A percentile compares a stretch with the other conserved stretches of the same genome.
Conservation (phyloP, 2,113 vertebrate species). For the human (Homo sapiens) region GRCh38 chr7:47287001-47287500, state of each 20-base stretch:
- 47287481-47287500: not conserved
- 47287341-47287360: not conserved
- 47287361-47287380: rapidly evolving
- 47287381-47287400: not conserved
- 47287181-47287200: not conserved
- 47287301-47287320: not conserved
- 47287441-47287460: not conserved
- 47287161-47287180: too few relatives aligned
- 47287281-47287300: not conserved
- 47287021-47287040: too few relatives aligned
- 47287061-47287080: not conserved
- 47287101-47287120: not conserved
- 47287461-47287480: not conserved
- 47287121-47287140: not conserved
- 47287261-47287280: not conserved
- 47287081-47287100: not conserved
- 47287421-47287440: rapidly evolving
- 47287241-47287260: not conserved
- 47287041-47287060: too few relatives aligned
- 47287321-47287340: not conserved
- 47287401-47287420: not conserved
- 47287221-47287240: not conserved
- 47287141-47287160: too few relatives aligned
- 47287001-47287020: rapidly evolving
- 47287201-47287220: not conserved